Evolutionary conservation across 2,888 invertebrate species (phyloP), one percentile per base, ranked within the genome.

Genomic region (Ptychoptera contaminata): DNA sequence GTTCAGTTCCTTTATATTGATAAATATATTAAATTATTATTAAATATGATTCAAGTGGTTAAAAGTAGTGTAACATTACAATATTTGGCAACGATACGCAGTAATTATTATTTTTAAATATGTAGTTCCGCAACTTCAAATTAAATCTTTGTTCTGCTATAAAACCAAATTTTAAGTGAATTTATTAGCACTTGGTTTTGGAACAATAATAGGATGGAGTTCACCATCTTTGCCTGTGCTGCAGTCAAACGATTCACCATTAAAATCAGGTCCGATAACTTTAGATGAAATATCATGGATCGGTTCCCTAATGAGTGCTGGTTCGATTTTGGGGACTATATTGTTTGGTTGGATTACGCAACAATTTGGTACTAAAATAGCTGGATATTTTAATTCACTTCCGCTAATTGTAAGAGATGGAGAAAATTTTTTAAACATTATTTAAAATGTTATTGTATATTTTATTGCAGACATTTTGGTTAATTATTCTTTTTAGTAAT

Each of bases 171-270:
- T 36, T 42, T n/a, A 49, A 59, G 61, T 53, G 0, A 63, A 63
- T 37, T 56, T 65, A 2, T 50, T 55, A 1, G 49, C 62, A 12
- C 51, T 64, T 9, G 57, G 58, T 0, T 59, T 59, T 55, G 63
- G 63, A 2, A 57, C 58, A 0, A 56, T 56, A 42, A 55, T 55
- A 41, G 64, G 62, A 29, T 66, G 65, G 65, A 54, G 58, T 1
- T 63, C 63, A 2, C 52, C 63, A 3, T 58, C 58, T 48, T 58
- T 63, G 16, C 48, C 61, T 11, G 53, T 62, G 11, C 47, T 65
- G 2, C 52, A 56, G 42, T 52, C 58, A 1, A 47, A 51, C 0
- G 46, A 54, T 1, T 59, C 60, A 32, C 61, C 61, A 0, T 42
- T 65, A 37, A 51, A 53, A n/a, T 50, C 57, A 5, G 62, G 62